Evolutionary conservation across 2,797 vertebrate species (phyloP).

Genomic region (Phrynocephalus vlangalii): DNA sequence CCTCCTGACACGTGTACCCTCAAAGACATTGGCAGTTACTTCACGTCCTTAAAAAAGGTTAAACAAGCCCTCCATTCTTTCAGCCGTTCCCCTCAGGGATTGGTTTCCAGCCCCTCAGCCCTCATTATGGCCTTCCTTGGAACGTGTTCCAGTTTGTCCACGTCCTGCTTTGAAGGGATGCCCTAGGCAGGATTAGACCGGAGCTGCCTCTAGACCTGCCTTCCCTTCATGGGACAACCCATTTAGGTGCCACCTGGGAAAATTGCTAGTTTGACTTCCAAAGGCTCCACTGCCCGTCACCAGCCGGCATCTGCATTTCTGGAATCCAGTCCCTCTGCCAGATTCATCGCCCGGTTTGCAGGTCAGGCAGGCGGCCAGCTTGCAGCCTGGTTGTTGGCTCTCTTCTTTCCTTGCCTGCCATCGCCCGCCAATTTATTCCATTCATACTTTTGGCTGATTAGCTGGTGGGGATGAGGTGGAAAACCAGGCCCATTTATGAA

Average conservation of each 20-base stretch:
- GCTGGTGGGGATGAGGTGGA: background rate
- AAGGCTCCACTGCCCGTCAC: background rate
- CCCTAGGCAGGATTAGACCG: background rate
- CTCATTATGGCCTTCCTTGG: too few species aligned
- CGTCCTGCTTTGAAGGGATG: too few species aligned
- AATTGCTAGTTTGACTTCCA: too few species aligned
- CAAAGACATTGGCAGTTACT: too few species aligned
- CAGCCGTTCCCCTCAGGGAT: too few species aligned
- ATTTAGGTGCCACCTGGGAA: background rate
- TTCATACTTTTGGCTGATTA: background rate
- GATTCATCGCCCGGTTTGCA: background rate
- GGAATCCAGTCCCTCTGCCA: accelerated
- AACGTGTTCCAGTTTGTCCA: too few species aligned
- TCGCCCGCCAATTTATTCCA: background rate
- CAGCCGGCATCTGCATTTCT: background rate
- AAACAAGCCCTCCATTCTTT: too few species aligned
- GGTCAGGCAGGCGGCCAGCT: background rate
- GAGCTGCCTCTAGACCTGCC: background rate
- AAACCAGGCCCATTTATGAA: background rate
- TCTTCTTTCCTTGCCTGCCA: background rate
- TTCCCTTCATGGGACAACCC: too few species aligned
- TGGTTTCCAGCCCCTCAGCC: too few species aligned
- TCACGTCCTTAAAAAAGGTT: too few species aligned
- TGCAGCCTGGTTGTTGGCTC: background rate
- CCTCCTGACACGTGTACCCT: too few species aligned